Conservation (phyloP, 2,888 invertebrate species). For the Scaptomyza reducta region DNA sequence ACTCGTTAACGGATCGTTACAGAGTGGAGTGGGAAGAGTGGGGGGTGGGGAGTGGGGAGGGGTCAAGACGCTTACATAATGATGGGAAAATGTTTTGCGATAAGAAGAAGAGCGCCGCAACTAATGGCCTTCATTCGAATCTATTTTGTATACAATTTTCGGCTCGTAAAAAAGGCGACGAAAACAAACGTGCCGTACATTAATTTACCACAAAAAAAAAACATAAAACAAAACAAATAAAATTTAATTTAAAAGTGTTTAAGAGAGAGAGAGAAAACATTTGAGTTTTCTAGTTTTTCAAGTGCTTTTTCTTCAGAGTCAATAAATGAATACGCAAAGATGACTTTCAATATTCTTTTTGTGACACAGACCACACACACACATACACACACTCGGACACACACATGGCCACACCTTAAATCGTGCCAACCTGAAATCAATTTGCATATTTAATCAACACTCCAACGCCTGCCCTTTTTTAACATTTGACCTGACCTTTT, state of each 20-base stretch:
- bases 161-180: slow-evolving; percentile 59
- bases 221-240: slow-evolving; percentile 25
- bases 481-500: slow-evolving; percentile 41
- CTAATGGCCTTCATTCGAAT: slow-evolving; percentile 46
- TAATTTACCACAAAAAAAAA: slow-evolving; percentile 45
- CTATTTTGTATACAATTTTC: slow-evolving; percentile 48
- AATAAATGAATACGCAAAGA: slow-evolving; percentile 50
- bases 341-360: slow-evolving; percentile 53
- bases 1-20: slow-evolving; percentile 41
- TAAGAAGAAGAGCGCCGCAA: slow-evolving; percentile 12
- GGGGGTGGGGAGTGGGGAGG: background rate
- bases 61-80: slow-evolving; percentile 58
- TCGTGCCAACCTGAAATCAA: slow-evolving; percentile 21
- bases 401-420: slow-evolving; percentile 37
- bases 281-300: slow-evolving; percentile 22
- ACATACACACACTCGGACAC: slow-evolving; percentile 2
- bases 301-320: slow-evolving; percentile 31
- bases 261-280: background rate
- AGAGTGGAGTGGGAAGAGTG: too few species aligned
- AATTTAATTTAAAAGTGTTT: slow-evolving; percentile 23
- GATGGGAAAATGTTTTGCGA: slow-evolving; percentile 67
- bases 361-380: slow-evolving; percentile 38
- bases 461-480: background rate
- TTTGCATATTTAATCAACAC: slow-evolving; percentile 59
- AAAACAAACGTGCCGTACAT: slow-evolving; percentile 59